Base-by-base conservation (phyloP, 1,140 invertebrate genomes). In the Paracyclopina nana region DNA sequence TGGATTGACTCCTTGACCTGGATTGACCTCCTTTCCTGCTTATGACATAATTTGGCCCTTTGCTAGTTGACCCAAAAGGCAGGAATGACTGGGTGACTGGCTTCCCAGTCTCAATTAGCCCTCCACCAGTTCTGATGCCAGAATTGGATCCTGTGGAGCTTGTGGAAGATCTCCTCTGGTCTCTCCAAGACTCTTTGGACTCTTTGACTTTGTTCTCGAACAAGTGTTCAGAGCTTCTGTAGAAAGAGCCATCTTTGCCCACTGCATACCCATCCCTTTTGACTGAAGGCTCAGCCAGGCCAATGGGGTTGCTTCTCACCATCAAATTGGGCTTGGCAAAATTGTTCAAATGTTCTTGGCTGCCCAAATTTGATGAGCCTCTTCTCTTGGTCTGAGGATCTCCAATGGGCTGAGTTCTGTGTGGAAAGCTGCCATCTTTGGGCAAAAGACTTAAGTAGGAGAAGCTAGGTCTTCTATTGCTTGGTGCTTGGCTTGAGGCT, bases 211-310 rank as follows among this genome's bases (percentile, higher is more conserved):
- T n/a, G n/a, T n/a, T n/a, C n/a, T n/a, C 16, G 26, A 26, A 28
- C 9, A 48, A 16, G 27, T 48, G 22, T 28, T 48, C 45, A 3
- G 45, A 48, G 28, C 45, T 48, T 14, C 48, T 14, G 29, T 42
- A 50, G 14, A 50, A 29, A 22, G 48, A 50, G 22, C 48, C 48
- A 50, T 50, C 48, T 29, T 41, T 38, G 26, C 48, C 48, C 16
- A 50, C 48, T 4, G 30, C 34, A 24, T 50, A 44, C 11, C 48
- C 48, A 41, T 50, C 48, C 14, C 28, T 14, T 42, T 41, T 41
- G 25, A 29, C 20, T 14, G 48, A 50, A n/a, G 48, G 48, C 25
- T 50, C 48, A 3, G 48, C 48, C 28, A 50, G 24, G n/a, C 48
- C 48, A 31, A 48, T 48, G 27, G 45, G 45, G 22, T 48, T 48